Base-by-base conservation (phyloP, 2,888 invertebrate genomes). In the Glyphotaelius pellucidus region DNA sequence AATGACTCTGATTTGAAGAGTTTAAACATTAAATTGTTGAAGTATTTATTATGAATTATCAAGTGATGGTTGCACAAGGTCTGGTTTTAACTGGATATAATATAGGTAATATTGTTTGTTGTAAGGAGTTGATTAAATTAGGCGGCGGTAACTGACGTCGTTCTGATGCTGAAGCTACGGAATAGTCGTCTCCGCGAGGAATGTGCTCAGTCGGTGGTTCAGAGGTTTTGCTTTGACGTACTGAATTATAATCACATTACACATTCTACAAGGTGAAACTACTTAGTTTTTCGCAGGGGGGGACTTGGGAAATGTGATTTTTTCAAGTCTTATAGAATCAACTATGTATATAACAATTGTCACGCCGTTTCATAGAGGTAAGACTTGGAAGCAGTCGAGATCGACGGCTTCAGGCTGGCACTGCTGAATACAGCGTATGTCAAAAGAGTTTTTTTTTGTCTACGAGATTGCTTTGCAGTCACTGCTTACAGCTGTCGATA, bases 181-280 rank as follows among this genome's bases (percentile, higher is more conserved):
- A 83, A 83, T 83, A 32, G 83, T 83, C 83, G 32, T 19, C 83
- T 83, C 32, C 38, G 19, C 38, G 35, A 25, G 83, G 86, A 86
- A 35, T 30, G 47, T 30, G 86, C n/a, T 19, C 38, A 42, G 86
- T 42, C 47, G 83, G n/a, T 42, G 47, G 86, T n/a, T 38, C 86
- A 42, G 86, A 86, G 86, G 86, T 86, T 86, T 86, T n/a, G 38
- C 25, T 15, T 47, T 86, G 86, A 86, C 86, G 86, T 86, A 47
- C 86, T 86, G 86, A 86, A 86, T 86, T 42, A 47, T 86, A 86
- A 86, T 86, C 42, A 86, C 86, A 86, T 86, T 86, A 86, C 31
- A 47, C 42, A 86, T 86, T 35, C 86, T 86, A n/a, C 86, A 86
- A 86, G 86, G 86, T 86, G 42, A 42, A 32, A 83, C 83, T 35